Percentiles rank a stretch among this genome's conserved stretches.
Evolutionary conservation across 1,140 invertebrate genomes (phyloP).

Genomic region (Drosophila burlai): DNA sequence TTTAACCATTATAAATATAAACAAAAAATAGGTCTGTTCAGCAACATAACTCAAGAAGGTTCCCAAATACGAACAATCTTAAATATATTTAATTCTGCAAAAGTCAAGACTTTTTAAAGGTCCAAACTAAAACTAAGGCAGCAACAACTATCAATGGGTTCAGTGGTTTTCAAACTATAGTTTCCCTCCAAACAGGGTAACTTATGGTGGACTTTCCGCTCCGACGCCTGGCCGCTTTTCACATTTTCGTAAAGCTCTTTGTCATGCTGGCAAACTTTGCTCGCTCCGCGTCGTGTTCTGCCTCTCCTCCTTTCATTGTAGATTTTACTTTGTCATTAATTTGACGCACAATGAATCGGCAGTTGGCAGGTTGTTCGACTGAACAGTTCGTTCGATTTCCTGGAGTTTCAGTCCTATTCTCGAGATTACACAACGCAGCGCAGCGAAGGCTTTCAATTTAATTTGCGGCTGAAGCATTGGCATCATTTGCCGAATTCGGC

Average conservation of each 20-base stretch:
- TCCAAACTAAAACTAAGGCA: background rate
- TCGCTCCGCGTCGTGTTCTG: conserved; percentile 13
- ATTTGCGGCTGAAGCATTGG: conserved; percentile 37
- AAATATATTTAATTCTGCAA: background rate
- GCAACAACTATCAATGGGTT: background rate
- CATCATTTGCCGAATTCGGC: conserved; percentile 16
- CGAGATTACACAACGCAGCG: conserved; percentile 36
- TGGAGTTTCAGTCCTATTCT: conserved; percentile 23
- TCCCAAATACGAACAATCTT: background rate
- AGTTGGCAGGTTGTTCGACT: conserved; percentile 46
- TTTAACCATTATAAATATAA: background rate
- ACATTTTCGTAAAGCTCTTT: conserved; percentile 29
- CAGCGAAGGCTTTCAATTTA: conserved; percentile 42
- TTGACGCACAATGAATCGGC: conserved; percentile 66
- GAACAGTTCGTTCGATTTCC: conserved; percentile 20
- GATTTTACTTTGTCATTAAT: conserved; percentile 66
- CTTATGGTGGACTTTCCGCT: background rate
- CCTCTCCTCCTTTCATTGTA: conserved; percentile 21
- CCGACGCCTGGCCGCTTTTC: background rate
- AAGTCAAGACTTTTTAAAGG: no score
- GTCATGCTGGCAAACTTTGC: conserved; percentile 41
- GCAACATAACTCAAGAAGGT: background rate
- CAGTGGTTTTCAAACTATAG: no score
- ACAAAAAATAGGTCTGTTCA: background rate
- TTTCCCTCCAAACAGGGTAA: conserved; percentile 12